These are phyloP conservation scores for Podarcis cretensis DNA, from an alignment of 2,113 vertebrate species.

Conservation along the genomic window DNA sequence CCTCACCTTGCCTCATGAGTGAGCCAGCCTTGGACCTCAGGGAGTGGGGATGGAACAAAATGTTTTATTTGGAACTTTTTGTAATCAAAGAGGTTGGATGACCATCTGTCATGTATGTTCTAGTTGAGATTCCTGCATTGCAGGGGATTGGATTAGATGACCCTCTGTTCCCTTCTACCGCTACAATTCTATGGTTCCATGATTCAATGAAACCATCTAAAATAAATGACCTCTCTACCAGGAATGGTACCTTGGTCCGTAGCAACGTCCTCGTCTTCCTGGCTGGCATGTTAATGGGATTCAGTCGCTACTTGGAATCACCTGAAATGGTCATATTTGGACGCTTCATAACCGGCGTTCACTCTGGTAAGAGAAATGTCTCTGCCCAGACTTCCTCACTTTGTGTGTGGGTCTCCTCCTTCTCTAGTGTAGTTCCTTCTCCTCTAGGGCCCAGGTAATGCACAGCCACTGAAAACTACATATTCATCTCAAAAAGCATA, in stretches of 20 bases:
- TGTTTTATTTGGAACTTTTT: background rate
- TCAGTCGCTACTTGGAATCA: conserved; percentile 76
- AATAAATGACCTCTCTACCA: conserved; percentile 51
- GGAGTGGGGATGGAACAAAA: background rate
- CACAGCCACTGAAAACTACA: background rate
- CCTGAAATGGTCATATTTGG: conserved; percentile 87
- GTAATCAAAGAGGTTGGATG: background rate
- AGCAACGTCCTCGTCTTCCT: conserved; percentile 82
- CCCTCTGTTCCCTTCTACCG: too few species aligned
- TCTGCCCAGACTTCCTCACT: background rate
- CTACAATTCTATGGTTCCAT: too few species aligned
- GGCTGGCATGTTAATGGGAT: conserved; percentile 82
- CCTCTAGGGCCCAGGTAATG: background rate
- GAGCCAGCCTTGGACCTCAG: too few species aligned
- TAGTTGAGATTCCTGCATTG: too few species aligned
- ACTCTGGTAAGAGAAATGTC: conserved; percentile 82
- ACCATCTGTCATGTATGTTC: too few species aligned
- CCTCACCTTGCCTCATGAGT: too few species aligned
- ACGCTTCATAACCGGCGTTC: conserved; percentile 84
- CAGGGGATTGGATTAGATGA: too few species aligned
- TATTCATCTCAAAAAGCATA: background rate
- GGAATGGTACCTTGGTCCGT: conserved; percentile 84
- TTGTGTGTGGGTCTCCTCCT: background rate
- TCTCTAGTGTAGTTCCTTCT: background rate
- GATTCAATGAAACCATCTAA: background rate